Base-by-base conservation (phyloP, 2,797 vertebrate species). In the Gymnothorax javanicus region DNA sequence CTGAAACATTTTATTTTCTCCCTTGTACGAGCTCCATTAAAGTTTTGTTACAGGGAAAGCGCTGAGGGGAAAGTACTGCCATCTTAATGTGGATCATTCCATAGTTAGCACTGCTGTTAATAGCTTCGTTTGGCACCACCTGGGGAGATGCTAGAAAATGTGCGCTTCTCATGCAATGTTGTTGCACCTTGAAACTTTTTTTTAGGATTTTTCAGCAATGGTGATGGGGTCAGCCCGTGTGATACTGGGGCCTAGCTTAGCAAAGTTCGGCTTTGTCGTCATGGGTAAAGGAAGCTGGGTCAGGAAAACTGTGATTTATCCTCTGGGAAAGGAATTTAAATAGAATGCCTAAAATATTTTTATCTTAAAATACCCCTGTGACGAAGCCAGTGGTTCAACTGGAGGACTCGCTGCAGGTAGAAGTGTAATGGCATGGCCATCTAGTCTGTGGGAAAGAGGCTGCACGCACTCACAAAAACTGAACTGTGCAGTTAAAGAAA, bases 111-210 rank as follows among this genome's bases (percentile, higher is more conserved):
- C 93, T 93, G 92, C 87, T 91, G 91, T 94, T 92, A 94, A 91
- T 89, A 89, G 94, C 93, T 93, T 90, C 92, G 89, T 95, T 95
- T 95, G 95, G 88, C 85, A 79, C 91, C 92, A 90, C 93, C 93
- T 86, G 91, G 94, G 93, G 95, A 96, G 92, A 87, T 83, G 86
- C 91, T 89, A 88, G 93, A 89, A 95, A 96, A 96, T 96, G 88
- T 93, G 94, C 93, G 94, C 93, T 95, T 96, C 95, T 95, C 95
- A 96, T 96, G 95, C 95, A 95, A 96, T 88, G 85, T 86, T n/a
- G 58, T 82, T 84, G 86, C 56, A 84, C 82, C 82, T 86, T 62
- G 60, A 73, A 88, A 73, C 25, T 71, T 69, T 43, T 43, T 43
- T 43, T 43, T 43, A 86, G 87, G 62, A 73, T 59, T 88, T 89